A percentile compares a stretch with the other conserved stretches of the same genome.
Evolutionary conservation across 2,888 invertebrate genomes (phyloP).

Genomic region (Diarsia rubi): DNA sequence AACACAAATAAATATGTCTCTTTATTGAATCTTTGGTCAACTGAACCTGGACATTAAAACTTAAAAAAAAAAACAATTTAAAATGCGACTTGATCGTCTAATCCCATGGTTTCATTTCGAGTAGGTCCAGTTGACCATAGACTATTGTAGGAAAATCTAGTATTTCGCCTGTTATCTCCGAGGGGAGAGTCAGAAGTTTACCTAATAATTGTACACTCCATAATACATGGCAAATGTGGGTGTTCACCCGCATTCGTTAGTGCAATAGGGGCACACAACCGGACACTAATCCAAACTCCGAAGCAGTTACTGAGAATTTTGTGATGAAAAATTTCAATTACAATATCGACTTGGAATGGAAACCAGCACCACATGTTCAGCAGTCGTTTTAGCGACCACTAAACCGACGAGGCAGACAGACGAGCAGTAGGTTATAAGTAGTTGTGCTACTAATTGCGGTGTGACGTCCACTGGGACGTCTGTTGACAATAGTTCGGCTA

Average conservation of each 20-base stretch:
- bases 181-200: not conserved
- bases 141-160: not conserved
- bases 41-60: too few species aligned
- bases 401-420: not conserved
- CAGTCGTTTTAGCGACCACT: not conserved
- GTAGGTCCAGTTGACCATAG: too few species aligned
- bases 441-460: not conserved
- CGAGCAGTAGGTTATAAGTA: not conserved
- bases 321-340: not conserved
- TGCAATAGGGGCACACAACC: not conserved
- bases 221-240: too few species aligned
- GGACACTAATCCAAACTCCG: not conserved
- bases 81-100: too few species aligned
- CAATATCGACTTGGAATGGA: not conserved
- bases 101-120: too few species aligned
- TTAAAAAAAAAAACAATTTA: too few species aligned
- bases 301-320: not conserved
- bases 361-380: not conserved
- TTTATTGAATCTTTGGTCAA: too few species aligned
- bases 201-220: not conserved
- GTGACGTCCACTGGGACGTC: not conserved
- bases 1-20: too few species aligned
- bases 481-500: not conserved
- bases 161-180: not conserved
- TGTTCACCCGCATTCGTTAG: not conserved